phyloP scores from a whole-genome alignment of 2,888 invertebrate species.

The Schizotus pectinicornis region DNA sequence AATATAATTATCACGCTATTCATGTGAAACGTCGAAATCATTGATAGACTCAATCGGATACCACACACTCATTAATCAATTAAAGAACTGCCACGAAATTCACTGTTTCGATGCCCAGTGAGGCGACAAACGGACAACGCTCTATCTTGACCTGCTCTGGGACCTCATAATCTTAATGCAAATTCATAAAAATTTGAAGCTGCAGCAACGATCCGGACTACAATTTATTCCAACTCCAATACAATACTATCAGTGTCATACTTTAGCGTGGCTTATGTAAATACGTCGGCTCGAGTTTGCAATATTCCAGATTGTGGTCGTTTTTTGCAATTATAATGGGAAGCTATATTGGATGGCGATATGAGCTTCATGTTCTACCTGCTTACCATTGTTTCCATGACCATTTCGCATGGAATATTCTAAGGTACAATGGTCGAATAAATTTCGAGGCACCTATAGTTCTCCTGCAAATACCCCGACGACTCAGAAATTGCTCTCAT shows the following conservation, averaged over 20 bases:
- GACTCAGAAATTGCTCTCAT: too few species aligned
- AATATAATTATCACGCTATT: conserved; percentile 13
- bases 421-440: conserved; percentile 3
- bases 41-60: too few species aligned
- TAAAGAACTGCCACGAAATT: background rate
- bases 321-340: conserved; percentile 32
- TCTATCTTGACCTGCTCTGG: background rate
- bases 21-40: background rate
- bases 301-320: conserved; percentile 29
- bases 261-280: conserved; percentile 28
- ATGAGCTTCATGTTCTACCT: conserved; percentile 14
- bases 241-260: conserved; percentile 32
- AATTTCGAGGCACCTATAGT: conserved; percentile 3
- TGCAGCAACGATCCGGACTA: background rate
- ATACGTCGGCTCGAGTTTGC: conserved; percentile 19
- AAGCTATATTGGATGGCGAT: conserved; percentile 21
- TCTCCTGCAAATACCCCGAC: background rate
- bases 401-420: conserved; percentile 17
- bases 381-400: conserved; percentile 24
- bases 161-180: background rate
- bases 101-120: background rate
- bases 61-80: conserved; percentile 5
- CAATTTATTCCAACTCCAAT: conserved; percentile 22
- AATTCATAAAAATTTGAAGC: conserved; percentile 14
- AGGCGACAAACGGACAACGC: background rate